Base-by-base conservation (phyloP, 2,797 vertebrate species). In the Acanthopagrus latus region DNA sequence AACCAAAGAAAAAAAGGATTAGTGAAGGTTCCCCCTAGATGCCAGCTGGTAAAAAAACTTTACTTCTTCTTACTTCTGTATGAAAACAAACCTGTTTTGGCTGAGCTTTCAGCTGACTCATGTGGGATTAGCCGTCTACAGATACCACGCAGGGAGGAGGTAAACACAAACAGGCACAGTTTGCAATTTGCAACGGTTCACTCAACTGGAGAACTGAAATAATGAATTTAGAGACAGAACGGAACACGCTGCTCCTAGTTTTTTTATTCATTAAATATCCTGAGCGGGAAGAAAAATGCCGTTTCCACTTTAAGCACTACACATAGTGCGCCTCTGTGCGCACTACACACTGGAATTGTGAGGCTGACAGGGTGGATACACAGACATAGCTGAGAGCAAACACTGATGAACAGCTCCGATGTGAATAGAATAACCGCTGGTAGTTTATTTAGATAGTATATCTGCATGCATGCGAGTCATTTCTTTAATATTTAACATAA, bases 181-280 rank as follows among this genome's bases (percentile, higher is more conserved):
- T 71, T 87, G 82, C 74, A 82, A 83, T 90, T 86, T 76, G 78
- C 48, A 59, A 51, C 76, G 59, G 83, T 75, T 85, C 76, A 87
- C 64, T 89, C 80, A 87, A 60, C 84, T 76, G 85, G 70, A 88
- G 82, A 85, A 52, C 16, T 38, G 67, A 75, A 78, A 81, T 69
- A 78, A 90, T 86, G 56, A 71, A 80, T 81, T 78, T 70, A 64
- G 71, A 75, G 62, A 56, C 58, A 23, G 58, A 76, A 50, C 63
- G 48, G 77, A 69, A 75, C 56, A 47, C 23, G 18, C 56, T 44
- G 23, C 46, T 62, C 9, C 4, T 10, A 20, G 25, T 27, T 59
- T 54, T 50, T 64, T 83, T 33, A 8, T 33, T 64, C 59, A 74
- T 66, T 76, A 60, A 85, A 86, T 68, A 65, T 48, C 71, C 73